These are phyloP conservation scores for Protobothrops flavoviridis DNA, from an alignment of 2,113 vertebrate species.

Conservation along the genomic window DNA sequence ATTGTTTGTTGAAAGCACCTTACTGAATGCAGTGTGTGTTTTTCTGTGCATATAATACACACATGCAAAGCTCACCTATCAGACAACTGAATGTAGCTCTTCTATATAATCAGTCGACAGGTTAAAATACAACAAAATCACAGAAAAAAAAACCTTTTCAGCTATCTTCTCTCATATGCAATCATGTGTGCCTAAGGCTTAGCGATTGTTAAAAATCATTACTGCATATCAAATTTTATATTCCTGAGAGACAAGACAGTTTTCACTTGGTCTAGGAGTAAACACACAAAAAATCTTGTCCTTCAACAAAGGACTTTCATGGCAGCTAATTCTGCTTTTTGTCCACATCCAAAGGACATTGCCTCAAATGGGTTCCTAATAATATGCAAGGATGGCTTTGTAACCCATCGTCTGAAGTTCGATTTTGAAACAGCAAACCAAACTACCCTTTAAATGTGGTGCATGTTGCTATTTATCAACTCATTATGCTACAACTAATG, in stretches of 20 bases:
- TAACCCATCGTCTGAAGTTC: conserved; percentile 67
- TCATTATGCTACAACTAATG: conserved; percentile 45
- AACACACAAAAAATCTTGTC: conserved; percentile 59
- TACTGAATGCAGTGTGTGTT: conserved; percentile 67
- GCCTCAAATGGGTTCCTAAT: conserved; percentile 65
- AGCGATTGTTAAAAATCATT: conserved; percentile 69
- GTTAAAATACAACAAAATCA: conserved; percentile 40
- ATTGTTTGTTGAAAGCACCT: conserved; percentile 64
- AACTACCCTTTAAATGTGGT: conserved; percentile 50
- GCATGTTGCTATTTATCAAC: conserved; percentile 69
- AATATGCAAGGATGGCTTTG: conserved; percentile 63
- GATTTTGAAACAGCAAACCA: conserved; percentile 55
- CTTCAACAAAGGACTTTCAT: conserved; percentile 69
- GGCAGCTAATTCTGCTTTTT: conserved; percentile 79
- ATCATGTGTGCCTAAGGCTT: conserved; percentile 67
- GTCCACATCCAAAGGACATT: conserved; percentile 73
- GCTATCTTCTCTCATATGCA: conserved; percentile 60
- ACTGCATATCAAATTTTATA: conserved; percentile 73
- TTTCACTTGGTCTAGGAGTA: conserved; percentile 70
- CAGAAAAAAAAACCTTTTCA: conserved; percentile 45
- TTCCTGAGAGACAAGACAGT: conserved; percentile 73
- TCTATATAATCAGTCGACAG: conserved; percentile 56
- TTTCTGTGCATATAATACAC: conserved; percentile 63
- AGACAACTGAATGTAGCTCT: conserved; percentile 75
- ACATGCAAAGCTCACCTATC: conserved; percentile 63